These are phyloP conservation scores for Agrilus biguttatus DNA, from an alignment of 2,888 invertebrate genomes.

Conservation along the genomic window DNA sequence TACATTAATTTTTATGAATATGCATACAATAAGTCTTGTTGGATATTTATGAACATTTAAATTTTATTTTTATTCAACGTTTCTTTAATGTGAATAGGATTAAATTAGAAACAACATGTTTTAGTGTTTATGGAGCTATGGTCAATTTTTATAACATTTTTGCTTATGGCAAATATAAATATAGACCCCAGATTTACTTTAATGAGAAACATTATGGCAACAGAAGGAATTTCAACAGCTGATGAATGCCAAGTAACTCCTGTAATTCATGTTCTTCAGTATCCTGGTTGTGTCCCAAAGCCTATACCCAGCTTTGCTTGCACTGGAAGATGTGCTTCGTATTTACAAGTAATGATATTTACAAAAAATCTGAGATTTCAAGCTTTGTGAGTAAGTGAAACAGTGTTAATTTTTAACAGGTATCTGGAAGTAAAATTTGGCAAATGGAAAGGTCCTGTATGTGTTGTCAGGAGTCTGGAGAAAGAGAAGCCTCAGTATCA, in stretches of 20 bases:
- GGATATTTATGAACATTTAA: too few relatives aligned
- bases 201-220: conserved; percentile 13
- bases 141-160: conserved; percentile 15
- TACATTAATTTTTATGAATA: too few relatives aligned
- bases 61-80: too few relatives aligned
- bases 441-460: conserved; percentile 92
- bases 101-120: too few relatives aligned
- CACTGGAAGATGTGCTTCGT: conserved; percentile 79
- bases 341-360: conserved; percentile 58
- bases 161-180: conserved; percentile 25
- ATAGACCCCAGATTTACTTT: conserved; percentile 22
- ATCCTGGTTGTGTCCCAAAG: conserved; percentile 83
- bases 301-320: conserved; percentile 90
- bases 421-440: conserved; percentile 90
- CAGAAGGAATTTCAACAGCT: conserved; percentile 27
- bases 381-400: too few relatives aligned
- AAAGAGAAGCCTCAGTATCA: conserved; percentile 78
- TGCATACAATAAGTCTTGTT: too few relatives aligned
- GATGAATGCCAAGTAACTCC: conserved; percentile 87
- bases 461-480: conserved; percentile 90
- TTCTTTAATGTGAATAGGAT: too few relatives aligned
- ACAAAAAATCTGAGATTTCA: background rate
- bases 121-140: conserved; percentile 6
- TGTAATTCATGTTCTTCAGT: conserved; percentile 80
- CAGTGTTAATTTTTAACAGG: conserved; percentile 36